Conservation (phyloP, 1,140 invertebrate genomes). For the Steinernema feltiae region DNA sequence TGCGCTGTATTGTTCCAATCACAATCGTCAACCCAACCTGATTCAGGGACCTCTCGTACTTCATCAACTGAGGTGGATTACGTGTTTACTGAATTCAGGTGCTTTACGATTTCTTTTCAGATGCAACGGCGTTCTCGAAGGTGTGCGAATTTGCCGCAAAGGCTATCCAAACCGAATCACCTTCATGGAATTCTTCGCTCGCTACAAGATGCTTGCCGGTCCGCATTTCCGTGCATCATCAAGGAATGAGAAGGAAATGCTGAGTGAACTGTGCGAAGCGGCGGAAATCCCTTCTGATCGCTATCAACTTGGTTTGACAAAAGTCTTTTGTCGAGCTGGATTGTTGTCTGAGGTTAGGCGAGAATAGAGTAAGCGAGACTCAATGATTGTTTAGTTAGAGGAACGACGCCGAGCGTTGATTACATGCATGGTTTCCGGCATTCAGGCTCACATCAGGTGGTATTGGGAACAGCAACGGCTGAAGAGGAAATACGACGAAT, state of each 20-base stretch:
- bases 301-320: constrained; percentile 45
- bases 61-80: constrained; percentile 85
- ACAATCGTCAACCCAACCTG: constrained; percentile 81
- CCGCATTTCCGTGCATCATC: not conserved
- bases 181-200: constrained; percentile 80
- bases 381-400: constrained; percentile 34
- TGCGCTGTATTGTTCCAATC: constrained; percentile 98
- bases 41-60: constrained; percentile 90
- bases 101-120: constrained; percentile 23
- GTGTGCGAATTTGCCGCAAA: constrained; percentile 84
- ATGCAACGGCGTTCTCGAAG: constrained; percentile 80
- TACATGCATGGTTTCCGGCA: constrained; percentile 22
- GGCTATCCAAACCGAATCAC: constrained; percentile 90
- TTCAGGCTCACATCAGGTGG: constrained; percentile 50
- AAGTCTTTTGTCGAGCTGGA: constrained; percentile 52
- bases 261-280: constrained; percentile 27
- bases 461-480: constrained; percentile 21
- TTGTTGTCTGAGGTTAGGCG: constrained; percentile 44
- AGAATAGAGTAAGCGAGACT: not conserved
- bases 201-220: constrained; percentile 55
- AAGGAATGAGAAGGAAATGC: constrained; percentile 12
- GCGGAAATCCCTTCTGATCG: constrained; percentile 27
- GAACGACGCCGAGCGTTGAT: constrained; percentile 34
- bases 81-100: not conserved
- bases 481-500: constrained; percentile 30